phyloP scores from a whole-genome alignment of 2,888 invertebrate genomes.

The Euzophera pinguis region DNA sequence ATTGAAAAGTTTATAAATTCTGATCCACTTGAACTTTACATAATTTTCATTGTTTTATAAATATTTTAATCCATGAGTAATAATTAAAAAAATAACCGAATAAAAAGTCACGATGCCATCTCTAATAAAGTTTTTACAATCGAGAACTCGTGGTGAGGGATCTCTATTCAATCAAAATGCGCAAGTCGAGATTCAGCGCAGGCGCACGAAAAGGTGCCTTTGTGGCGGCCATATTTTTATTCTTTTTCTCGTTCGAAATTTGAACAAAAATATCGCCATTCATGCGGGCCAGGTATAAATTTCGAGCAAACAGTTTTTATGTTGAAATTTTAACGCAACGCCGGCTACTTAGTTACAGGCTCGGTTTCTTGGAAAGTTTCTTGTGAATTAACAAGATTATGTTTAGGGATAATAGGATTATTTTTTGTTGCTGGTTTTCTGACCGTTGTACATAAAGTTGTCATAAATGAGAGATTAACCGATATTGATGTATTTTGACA shows the following conservation, averaged over 20 bases:
- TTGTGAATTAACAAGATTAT: slow-evolving; percentile 18
- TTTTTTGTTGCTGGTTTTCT: not conserved
- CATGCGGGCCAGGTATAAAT: slow-evolving; percentile 74
- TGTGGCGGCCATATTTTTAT: slow-evolving; percentile 70
- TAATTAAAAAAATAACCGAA: too few species aligned
- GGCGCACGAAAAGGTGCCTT: slow-evolving; percentile 65
- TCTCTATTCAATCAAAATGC: slow-evolving; percentile 48
- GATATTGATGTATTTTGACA: not conserved
- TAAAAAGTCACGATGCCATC: too few species aligned
- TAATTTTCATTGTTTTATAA: too few species aligned
- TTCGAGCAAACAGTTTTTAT: slow-evolving; percentile 48
- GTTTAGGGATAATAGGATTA: slow-evolving; percentile 19
- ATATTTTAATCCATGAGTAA: too few species aligned
- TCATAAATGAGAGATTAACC: not conserved
- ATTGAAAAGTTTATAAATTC: too few species aligned
- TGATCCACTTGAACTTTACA: too few species aligned
- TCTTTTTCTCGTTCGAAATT: slow-evolving; percentile 53
- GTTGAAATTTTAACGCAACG: slow-evolving; percentile 44
- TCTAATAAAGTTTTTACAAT: not conserved
- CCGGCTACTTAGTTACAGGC: slow-evolving; percentile 30
- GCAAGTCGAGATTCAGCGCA: slow-evolving; percentile 62
- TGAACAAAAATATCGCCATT: slow-evolving; percentile 67
- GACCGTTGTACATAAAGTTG: not conserved
- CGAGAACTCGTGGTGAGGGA: slow-evolving; percentile 24
- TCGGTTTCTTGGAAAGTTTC: slow-evolving; percentile 16